Conservation (phyloP, 1,140 invertebrate species). For the Tetraneura akinire region DNA sequence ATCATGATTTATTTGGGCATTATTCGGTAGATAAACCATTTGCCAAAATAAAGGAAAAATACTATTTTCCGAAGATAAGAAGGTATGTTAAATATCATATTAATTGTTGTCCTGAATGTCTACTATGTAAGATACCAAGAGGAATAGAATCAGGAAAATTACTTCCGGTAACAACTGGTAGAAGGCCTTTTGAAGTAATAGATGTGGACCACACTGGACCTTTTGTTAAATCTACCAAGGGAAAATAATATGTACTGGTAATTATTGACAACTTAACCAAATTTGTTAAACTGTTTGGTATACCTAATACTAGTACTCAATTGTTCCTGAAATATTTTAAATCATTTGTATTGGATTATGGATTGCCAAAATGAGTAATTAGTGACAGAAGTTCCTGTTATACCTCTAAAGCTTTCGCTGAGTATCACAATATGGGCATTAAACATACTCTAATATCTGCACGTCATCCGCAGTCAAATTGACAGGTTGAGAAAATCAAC, state of each 20-base stretch:
- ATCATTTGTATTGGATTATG: not conserved
- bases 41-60: not conserved
- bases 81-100: slow-evolving; percentile 50
- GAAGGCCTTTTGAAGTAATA: not conserved
- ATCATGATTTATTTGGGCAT: too few relatives aligned
- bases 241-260: not conserved
- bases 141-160: not conserved
- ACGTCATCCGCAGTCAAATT: slow-evolving; percentile 4
- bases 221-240: not conserved
- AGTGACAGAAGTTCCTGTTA: slow-evolving; percentile 27
- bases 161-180: slow-evolving; percentile 19
- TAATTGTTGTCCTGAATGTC: slow-evolving; percentile 47
- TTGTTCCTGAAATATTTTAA: not conserved
- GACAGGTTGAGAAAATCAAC: slow-evolving; percentile 13
- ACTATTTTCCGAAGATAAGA: not conserved
- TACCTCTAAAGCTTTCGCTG: not conserved
- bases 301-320: not conserved
- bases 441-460: not conserved
- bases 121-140: not conserved
- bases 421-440: not conserved
- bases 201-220: too few relatives aligned
- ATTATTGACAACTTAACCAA: not conserved
- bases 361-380: not conserved
- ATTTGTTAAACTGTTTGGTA: not conserved
- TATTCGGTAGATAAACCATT: not conserved